phyloP scores from a whole-genome alignment of 23 tunicate species.

The Oikopleura albicans region DNA sequence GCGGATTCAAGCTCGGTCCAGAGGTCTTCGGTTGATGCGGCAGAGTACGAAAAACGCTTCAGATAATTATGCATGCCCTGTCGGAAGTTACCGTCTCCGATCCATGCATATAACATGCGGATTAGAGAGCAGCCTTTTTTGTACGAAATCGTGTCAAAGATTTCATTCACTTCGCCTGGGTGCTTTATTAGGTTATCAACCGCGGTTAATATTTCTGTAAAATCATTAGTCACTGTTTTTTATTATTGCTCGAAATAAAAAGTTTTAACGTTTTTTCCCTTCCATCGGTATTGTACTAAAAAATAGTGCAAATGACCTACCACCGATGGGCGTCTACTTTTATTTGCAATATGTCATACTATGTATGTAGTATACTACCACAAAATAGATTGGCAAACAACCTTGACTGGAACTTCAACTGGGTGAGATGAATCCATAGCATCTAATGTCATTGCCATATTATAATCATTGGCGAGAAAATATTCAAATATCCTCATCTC shows the following conservation, averaged over 20 bases:
- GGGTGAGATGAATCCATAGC: constrained; percentile 91
- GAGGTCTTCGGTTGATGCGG: constrained; percentile 84
- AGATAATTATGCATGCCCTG: constrained; percentile 68
- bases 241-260: too few relatives aligned
- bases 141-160: constrained; percentile 90
- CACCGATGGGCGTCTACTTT: too few relatives aligned
- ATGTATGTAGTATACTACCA: too few relatives aligned
- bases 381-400: too few relatives aligned
- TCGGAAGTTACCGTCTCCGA: constrained; percentile 38
- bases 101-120: constrained; percentile 84
- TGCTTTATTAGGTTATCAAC: too few relatives aligned
- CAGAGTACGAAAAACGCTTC: constrained; percentile 41
- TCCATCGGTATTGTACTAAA: too few relatives aligned
- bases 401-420: constrained; percentile 82
- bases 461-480: constrained; percentile 23
- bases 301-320: too few relatives aligned
- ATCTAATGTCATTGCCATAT: constrained; percentile 66
- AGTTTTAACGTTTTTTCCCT: too few relatives aligned
- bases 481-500: constrained; percentile 70
- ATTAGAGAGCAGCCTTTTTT: constrained; percentile 79
- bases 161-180: constrained; percentile 87
- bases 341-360: too few relatives aligned
- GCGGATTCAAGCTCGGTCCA: constrained; percentile 75
- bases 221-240: too few relatives aligned
- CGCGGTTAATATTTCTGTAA: too few relatives aligned